Evolutionary conservation across 2,888 invertebrate genomes (phyloP), one percentile per base, ranked within the genome.

Genomic region (Chaitophorus viminalis): DNA sequence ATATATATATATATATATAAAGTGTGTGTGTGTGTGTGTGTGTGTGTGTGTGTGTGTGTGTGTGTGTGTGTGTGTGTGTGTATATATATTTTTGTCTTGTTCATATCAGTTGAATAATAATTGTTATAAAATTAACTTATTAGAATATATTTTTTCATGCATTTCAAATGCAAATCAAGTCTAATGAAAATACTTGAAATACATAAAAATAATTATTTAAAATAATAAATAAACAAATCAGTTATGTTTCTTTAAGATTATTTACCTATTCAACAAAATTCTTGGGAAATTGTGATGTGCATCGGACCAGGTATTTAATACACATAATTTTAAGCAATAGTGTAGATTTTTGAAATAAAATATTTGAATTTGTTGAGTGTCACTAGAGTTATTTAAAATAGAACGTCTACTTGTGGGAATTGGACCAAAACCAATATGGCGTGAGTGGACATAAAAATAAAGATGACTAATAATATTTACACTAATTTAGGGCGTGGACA

Each of bases 141-240:
- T 33, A 60, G 25, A 78, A 78, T 77, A 77, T 72, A 33, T 72
- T 79, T 75, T 87, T 87, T 87, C 74, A 87, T 81, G 87, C 87
- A 87, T 87, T 87, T 87, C 87, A 87, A 87, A 87, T 87, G 87
- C 87, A 87, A 87, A 87, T 87, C 79, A 79, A 79, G 74, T 87
- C 79, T 74, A 74, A 87, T 87, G 87, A 87, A 87, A 87, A 87
- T 87, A 87, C 87, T 87, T 87, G 87, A 87, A 87, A 87, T 87
- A 87, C 87, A 87, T 18, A 87, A 87, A 87, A 87, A 87, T 74
- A 81, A 86, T 70, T 54, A 29, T 33, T 82, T 75, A 75, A 75
- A 29, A 52, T 29, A 54, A 54, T n/a, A 82, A 74, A 75, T 29
- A 54, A 11, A 74, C 54, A 82, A n/a, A n/a, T 54, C 54, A 36